Evolutionary conservation across 2,113 vertebrate species (phyloP).

Genomic region (Aplodontia rufa): DNA sequence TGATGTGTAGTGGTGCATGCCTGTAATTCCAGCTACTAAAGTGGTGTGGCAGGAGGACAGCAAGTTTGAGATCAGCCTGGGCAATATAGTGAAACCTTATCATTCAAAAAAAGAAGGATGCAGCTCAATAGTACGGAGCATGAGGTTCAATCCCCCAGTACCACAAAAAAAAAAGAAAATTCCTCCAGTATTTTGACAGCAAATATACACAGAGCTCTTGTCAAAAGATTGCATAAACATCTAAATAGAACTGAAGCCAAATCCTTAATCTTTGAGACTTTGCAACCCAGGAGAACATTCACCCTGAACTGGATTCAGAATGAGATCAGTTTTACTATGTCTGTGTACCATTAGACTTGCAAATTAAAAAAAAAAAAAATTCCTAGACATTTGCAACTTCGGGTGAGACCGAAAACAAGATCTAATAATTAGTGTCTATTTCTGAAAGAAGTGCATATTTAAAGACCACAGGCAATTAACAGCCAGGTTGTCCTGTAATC

Average conservation of each 20-base stretch:
- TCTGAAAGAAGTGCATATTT: slow-evolving; percentile 88
- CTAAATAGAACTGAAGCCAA: background rate
- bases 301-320: slow-evolving; percentile 77
- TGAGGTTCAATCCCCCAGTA: too few relatives aligned
- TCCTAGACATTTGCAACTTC: slow-evolving; percentile 87
- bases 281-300: slow-evolving; percentile 40
- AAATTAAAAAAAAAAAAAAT: slow-evolving; percentile 83
- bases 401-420: slow-evolving; percentile 86
- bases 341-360: slow-evolving; percentile 87
- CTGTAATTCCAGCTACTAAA: too few relatives aligned
- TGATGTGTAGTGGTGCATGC: too few relatives aligned
- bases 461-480: slow-evolving; percentile 89
- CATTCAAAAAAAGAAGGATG: too few relatives aligned
- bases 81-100: too few relatives aligned
- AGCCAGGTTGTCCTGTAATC: slow-evolving; percentile 86
- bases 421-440: slow-evolving; percentile 90
- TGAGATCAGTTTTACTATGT: slow-evolving; percentile 87
- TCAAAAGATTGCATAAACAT: slow-evolving; percentile 17
- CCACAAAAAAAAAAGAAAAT: background rate
- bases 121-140: too few relatives aligned
- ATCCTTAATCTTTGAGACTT: slow-evolving; percentile 19
- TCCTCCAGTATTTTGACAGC: background rate
- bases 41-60: too few relatives aligned
- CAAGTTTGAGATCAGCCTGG: too few relatives aligned
- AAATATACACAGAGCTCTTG: background rate